A percentile compares a stretch with the other conserved stretches of the same genome.
Conservation (phyloP, 2,888 invertebrate genomes). For the Eupithecia vulgata region DNA sequence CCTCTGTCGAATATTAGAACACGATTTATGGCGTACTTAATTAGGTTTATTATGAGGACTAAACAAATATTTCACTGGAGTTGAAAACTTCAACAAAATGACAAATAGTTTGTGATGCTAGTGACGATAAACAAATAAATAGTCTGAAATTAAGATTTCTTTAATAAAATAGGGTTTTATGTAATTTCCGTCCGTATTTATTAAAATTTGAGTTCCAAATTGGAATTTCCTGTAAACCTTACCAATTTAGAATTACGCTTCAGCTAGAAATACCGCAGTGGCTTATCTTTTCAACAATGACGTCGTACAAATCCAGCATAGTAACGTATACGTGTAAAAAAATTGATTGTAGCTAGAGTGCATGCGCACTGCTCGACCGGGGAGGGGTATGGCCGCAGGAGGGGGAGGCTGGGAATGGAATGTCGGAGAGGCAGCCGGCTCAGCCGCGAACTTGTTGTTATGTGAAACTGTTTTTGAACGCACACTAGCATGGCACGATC, state of each 20-base stretch:
- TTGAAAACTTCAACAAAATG: background rate
- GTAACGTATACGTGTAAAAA: conserved; percentile 48
- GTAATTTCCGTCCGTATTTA: background rate
- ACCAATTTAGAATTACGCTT: background rate
- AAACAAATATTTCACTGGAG: background rate
- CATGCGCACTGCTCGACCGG: conserved; percentile 75
- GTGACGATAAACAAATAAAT: background rate
- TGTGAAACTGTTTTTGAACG: conserved; percentile 75
- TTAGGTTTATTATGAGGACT: background rate
- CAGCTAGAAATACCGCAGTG: background rate
- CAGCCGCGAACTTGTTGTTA: conserved; percentile 78
- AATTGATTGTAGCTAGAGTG: conserved; percentile 69
- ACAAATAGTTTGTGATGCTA: background rate
- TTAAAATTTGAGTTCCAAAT: background rate
- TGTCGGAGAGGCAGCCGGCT: conserved; percentile 77
- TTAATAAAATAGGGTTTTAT: background rate
- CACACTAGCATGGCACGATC: conserved; percentile 57
- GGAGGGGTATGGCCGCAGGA: conserved; percentile 56
- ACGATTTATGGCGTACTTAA: background rate
- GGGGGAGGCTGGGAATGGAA: conserved; percentile 73
- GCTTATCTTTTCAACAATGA: conserved; percentile 20
- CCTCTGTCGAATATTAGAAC: background rate
- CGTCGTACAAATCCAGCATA: conserved; percentile 28
- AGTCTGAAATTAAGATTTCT: background rate
- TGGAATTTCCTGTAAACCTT: background rate